Evolutionary conservation across 2,113 vertebrate genomes (phyloP), one percentile per base, ranked within the genome.

Genomic region (Ramphastos sulfuratus): DNA sequence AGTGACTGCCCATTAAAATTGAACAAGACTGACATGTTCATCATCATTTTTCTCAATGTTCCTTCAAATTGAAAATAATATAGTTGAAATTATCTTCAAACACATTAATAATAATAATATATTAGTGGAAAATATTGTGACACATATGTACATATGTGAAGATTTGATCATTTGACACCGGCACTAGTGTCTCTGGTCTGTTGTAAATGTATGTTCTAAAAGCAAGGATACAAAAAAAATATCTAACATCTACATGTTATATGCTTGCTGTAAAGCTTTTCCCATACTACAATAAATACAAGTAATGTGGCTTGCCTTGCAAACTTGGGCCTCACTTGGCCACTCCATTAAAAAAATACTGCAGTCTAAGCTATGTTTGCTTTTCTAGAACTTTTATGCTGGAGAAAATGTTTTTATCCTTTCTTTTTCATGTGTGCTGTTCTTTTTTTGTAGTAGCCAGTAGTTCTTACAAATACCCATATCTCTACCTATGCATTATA

Each of bases 61-160:
- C 39, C 52, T 28, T 82, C 39, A 75, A 48, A 64, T 17, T 10
- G 11, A 72, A 89, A 66, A 25, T 16, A 54, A 77, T 54, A 15
- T 6, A 58, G 12, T 12, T 44, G 19, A 73, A 30, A 48, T 73
- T 88, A 39, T 70, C 15, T 56, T 82, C 33, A 85, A 61, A 58
- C 33, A 59, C 17, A 31, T 48, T 30, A 76, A n/a, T n/a, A n/a
- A n/a, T n/a, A n/a, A n/a, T 30, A 76, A 44, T 73, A 27, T 9
- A 42, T 42, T 42, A 42, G 8, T 56, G 5, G 23, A 50, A 63
- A 78, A 81, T 2, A 0, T 3, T 31, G 16, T 1, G 0, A 16
- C 37, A 33, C 1, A 2, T 46, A 35, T 6, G 8, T 35, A 18
- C 44, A 72, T 4, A 8, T 5, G 8, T 46, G 31, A 31, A 82